Conservation (phyloP, 2,113 vertebrate species). For the Porphyrio hochstetteri region DNA sequence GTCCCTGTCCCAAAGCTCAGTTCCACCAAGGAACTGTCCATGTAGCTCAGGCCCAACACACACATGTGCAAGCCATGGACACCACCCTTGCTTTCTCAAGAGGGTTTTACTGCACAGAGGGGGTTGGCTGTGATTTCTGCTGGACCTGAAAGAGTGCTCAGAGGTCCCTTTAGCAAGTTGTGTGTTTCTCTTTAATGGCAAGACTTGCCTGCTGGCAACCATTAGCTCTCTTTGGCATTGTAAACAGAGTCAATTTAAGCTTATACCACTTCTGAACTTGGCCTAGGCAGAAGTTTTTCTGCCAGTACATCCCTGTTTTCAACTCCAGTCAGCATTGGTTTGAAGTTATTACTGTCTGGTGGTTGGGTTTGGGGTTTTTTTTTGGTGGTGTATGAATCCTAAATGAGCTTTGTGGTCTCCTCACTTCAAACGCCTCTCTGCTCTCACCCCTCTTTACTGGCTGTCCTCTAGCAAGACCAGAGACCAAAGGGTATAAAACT, state of each 20-base stretch:
- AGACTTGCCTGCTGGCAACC: background rate
- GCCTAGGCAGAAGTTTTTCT: constrained; percentile 14
- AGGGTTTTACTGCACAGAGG: background rate
- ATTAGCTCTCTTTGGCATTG: background rate
- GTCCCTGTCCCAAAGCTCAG: background rate
- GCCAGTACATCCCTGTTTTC: constrained; percentile 33
- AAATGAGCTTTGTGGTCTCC: constrained; percentile 59
- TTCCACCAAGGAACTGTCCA: background rate
- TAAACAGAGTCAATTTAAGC: constrained; percentile 20
- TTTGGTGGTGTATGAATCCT: constrained; percentile 28
- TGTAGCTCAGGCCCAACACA: background rate
- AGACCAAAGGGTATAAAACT: constrained; percentile 34
- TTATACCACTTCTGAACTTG: constrained; percentile 43
- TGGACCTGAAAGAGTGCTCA: background rate
- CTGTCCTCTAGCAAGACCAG: constrained; percentile 30
- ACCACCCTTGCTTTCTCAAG: background rate
- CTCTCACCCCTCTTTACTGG: background rate
- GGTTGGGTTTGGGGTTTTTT: constrained; percentile 22
- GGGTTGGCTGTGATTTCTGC: background rate
- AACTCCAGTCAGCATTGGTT: constrained; percentile 44
- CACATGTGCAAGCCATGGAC: background rate
- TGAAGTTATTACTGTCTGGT: constrained; percentile 51
- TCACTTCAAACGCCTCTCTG: constrained; percentile 48
- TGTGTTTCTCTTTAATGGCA: background rate
- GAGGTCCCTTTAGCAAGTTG: background rate